A percentile compares a stretch with the other conserved stretches of the same genome.
Conservation (phyloP, 2,888 invertebrate species). For the Petrolisthes cinctipes region DNA sequence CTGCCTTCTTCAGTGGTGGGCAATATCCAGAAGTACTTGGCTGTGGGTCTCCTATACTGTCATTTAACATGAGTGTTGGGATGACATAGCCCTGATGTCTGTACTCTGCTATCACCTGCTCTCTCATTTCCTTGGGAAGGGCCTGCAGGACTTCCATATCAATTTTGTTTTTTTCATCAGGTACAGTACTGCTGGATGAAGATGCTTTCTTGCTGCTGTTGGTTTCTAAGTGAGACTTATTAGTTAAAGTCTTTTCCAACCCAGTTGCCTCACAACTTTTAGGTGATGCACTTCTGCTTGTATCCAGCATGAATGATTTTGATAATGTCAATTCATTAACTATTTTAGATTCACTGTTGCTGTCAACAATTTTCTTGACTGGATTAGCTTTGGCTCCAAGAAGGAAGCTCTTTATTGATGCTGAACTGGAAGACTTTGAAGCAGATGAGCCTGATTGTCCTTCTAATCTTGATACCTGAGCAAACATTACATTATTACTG, state of each 20-base stretch:
- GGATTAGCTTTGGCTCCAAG: slow-evolving; percentile 16
- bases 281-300: no score
- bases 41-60: slow-evolving; percentile 7
- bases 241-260: background rate
- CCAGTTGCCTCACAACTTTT: background rate
- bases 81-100: slow-evolving; percentile 55
- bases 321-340: no score
- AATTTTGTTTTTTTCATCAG: slow-evolving; percentile 11
- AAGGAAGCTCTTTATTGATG: slow-evolving; percentile 40
- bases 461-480: slow-evolving; percentile 50
- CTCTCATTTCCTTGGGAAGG: slow-evolving; percentile 63
- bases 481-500: background rate
- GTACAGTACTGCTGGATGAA: background rate
- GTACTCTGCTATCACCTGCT: slow-evolving; percentile 62
- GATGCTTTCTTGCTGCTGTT: background rate
- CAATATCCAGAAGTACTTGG: slow-evolving; percentile 40
- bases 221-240: background rate
- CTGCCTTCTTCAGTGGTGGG: background rate
- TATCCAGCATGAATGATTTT: no score
- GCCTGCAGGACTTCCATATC: slow-evolving; percentile 59
- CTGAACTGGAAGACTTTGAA: background rate
- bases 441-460: slow-evolving; percentile 5
- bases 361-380: background rate
- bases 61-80: slow-evolving; percentile 3
- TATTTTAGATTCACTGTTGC: no score